Conservation (phyloP, 2,797 vertebrate genomes). For the Danio albolineatus region DNA sequence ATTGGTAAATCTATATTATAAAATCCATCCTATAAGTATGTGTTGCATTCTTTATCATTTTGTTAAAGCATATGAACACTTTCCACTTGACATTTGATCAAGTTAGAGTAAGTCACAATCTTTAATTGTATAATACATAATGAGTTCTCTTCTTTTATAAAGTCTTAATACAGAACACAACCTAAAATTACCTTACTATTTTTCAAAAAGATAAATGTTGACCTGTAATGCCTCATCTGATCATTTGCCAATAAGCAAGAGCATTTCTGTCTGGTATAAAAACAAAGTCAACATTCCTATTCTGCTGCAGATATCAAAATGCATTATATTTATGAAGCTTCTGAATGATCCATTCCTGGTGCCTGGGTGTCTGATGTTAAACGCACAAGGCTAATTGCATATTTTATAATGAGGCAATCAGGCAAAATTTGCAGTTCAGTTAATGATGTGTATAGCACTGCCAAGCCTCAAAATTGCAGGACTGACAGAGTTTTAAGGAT, state of each 20-base stretch:
- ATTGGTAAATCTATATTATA: no score
- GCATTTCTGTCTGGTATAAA: background rate
- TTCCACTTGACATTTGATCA: background rate
- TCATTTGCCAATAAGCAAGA: constrained; percentile 18
- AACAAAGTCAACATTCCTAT: constrained; percentile 22
- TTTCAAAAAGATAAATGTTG: background rate
- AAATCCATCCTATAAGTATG: no score
- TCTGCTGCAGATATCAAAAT: constrained; percentile 42
- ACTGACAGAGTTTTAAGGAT: constrained; percentile 22
- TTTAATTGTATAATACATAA: background rate
- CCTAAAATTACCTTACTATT: background rate
- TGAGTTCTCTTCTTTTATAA: background rate
- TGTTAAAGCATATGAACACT: no score
- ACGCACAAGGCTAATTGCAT: constrained; percentile 59
- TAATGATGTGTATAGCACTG: constrained; percentile 38
- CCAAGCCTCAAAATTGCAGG: constrained; percentile 33
- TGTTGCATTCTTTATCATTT: no score
- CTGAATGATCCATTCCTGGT: constrained; percentile 32
- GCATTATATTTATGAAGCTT: constrained; percentile 24
- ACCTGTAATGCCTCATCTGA: constrained; percentile 6
- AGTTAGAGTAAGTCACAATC: background rate
- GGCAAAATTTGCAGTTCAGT: constrained; percentile 62
- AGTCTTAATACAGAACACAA: background rate
- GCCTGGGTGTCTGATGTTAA: constrained; percentile 54
- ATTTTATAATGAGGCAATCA: constrained; percentile 64